phyloP scores from a whole-genome alignment of 2,888 invertebrate genomes.

The Eulithis prunata region DNA sequence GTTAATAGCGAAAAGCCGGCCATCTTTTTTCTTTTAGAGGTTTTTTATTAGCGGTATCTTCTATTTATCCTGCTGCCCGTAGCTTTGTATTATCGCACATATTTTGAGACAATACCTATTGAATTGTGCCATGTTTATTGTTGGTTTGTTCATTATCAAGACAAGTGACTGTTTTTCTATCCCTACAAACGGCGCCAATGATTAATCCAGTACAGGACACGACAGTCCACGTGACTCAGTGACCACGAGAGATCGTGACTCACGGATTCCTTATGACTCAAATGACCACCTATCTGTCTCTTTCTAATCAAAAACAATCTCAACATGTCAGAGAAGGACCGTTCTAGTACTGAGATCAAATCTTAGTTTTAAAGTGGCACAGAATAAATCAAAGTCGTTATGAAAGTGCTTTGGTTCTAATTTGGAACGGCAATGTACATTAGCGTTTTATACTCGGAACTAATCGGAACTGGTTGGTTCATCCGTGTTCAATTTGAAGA shows the following conservation, averaged over 20 bases:
- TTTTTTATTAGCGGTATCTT: background rate
- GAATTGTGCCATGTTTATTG: background rate
- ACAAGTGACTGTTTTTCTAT: conserved; percentile 28
- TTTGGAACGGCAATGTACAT: conserved; percentile 47
- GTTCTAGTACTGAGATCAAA: conserved; percentile 25
- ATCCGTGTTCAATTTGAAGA: conserved; percentile 32
- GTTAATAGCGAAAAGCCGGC: background rate
- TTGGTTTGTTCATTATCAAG: background rate
- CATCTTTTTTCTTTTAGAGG: background rate
- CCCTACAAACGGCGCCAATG: conserved; percentile 53
- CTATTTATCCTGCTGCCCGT: background rate
- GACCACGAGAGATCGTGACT: conserved; percentile 65
- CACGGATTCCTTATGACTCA: conserved; percentile 59
- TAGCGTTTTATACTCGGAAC: conserved; percentile 48
- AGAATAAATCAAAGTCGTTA: conserved; percentile 36
- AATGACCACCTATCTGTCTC: conserved; percentile 46
- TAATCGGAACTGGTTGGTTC: conserved; percentile 43
- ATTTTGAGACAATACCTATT: no score
- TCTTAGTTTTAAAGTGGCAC: conserved; percentile 21
- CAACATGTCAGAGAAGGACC: conserved; percentile 39
- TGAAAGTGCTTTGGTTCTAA: conserved; percentile 54
- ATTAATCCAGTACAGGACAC: conserved; percentile 53
- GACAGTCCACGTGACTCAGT: conserved; percentile 68
- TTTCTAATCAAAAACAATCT: conserved; percentile 41
- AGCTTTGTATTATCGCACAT: background rate